Conservation (phyloP, 2,113 vertebrate species). For the Fregata magnificens region DNA sequence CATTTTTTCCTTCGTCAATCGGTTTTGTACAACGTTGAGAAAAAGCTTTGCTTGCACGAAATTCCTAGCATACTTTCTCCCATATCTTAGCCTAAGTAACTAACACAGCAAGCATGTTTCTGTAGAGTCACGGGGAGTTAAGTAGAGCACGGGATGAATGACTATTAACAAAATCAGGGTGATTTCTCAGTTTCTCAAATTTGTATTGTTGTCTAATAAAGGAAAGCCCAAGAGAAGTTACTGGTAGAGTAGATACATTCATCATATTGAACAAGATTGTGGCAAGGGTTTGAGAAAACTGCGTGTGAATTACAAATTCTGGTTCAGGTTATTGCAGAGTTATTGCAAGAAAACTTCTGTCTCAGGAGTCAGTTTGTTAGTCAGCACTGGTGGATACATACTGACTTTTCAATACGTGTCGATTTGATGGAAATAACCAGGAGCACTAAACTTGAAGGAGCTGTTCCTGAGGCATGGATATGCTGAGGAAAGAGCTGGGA, state of each 20-base stretch:
- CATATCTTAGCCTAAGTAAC: not conserved
- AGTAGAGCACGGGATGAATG: not conserved
- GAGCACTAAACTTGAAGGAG: not conserved
- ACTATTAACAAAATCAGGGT: not conserved
- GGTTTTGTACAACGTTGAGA: not conserved
- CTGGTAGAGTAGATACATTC: not conserved
- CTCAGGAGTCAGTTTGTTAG: not conserved
- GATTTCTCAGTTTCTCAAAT: not conserved
- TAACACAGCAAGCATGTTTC: not conserved
- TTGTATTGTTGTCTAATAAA: not conserved
- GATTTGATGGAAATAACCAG: not conserved
- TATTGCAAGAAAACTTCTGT: not conserved
- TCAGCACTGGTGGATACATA: not conserved
- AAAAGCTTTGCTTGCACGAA: not conserved
- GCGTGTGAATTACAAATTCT: not conserved
- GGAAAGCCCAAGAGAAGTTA: not conserved
- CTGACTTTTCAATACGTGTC: not conserved
- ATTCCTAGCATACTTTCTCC: not conserved
- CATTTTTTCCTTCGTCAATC: not conserved
- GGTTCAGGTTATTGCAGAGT: not conserved
- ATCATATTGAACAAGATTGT: not conserved
- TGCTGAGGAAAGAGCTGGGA: not conserved
- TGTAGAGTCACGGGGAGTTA: not conserved
- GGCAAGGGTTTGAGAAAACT: not conserved
- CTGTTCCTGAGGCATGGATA: not conserved